phyloP scores from a whole-genome alignment of 2,113 vertebrate species.

The Ophthalmolycus amberensis region DNA sequence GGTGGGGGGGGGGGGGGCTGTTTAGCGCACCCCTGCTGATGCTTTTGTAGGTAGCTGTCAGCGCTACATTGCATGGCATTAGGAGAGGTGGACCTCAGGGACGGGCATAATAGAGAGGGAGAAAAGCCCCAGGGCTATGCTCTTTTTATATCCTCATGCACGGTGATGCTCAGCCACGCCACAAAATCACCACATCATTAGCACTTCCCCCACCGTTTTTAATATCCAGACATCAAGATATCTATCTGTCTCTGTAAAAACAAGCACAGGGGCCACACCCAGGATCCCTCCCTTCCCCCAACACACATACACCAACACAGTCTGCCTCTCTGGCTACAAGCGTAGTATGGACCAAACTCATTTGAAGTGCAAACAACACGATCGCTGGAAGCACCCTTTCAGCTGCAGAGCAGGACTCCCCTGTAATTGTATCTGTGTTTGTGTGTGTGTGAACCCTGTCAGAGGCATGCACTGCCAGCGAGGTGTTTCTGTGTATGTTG shows the following conservation, averaged over 20 bases:
- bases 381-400: slow-evolving; percentile 57
- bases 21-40: slow-evolving; percentile 63
- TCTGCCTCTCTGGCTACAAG: slow-evolving; percentile 31
- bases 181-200: slow-evolving; percentile 61
- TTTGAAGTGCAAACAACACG: slow-evolving; percentile 61
- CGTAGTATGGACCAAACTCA: slow-evolving; percentile 51
- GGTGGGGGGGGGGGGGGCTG: slow-evolving; percentile 33
- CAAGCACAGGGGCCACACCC: slow-evolving; percentile 67
- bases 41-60: slow-evolving; percentile 74
- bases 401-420: slow-evolving; percentile 38
- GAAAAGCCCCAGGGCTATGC: slow-evolving; percentile 54
- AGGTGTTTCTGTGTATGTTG: slow-evolving; percentile 62
- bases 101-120: slow-evolving; percentile 59
- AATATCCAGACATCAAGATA: slow-evolving; percentile 53
- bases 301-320: slow-evolving; percentile 38
- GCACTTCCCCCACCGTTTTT: slow-evolving; percentile 51
- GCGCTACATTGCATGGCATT: slow-evolving; percentile 69
- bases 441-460: slow-evolving; percentile 46
- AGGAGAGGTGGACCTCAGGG: slow-evolving; percentile 69
- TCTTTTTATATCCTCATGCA: slow-evolving; percentile 54
- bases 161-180: slow-evolving; percentile 58
- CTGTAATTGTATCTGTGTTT: slow-evolving; percentile 47
- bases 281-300: slow-evolving; percentile 62
- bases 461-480: slow-evolving; percentile 38
- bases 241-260: slow-evolving; percentile 50